Conservation (phyloP, 2,797 vertebrate species). For the Rhinatrema bivittatum region DNA sequence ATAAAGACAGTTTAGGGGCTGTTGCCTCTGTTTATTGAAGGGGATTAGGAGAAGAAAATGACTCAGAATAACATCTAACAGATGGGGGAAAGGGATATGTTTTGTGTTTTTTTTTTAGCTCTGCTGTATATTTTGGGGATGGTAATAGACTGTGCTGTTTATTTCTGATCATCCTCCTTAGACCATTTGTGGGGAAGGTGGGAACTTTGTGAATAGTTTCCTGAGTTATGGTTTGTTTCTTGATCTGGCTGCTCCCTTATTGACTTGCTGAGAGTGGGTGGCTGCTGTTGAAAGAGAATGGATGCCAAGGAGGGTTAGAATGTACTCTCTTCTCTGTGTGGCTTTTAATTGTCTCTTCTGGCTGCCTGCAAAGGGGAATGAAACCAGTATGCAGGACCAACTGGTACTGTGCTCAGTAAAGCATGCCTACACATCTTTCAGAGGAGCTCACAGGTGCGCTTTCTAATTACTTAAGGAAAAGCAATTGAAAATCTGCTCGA, state of each 20-base stretch:
- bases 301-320: rapidly evolving
- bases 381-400: rapidly evolving
- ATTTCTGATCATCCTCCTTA: too few species aligned
- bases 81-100: too few species aligned
- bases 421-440: not conserved
- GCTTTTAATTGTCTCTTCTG: not conserved
- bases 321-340: not conserved
- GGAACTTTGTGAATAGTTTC: too few species aligned
- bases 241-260: too few species aligned
- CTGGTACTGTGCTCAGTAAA: not conserved
- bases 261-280: too few species aligned
- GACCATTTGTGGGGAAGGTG: too few species aligned
- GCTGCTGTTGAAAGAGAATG: not conserved
- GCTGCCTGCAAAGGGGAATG: not conserved
- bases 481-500: not conserved
- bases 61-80: not conserved
- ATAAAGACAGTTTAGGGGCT: not conserved
- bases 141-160: too few species aligned
- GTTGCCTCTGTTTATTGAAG: not conserved
- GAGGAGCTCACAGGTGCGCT: conserved; percentile 8
- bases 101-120: too few species aligned
- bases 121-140: too few species aligned
- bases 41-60: not conserved
- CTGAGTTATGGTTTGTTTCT: too few species aligned
- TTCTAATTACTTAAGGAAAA: conserved; percentile 9